Conservation (phyloP, 1,140 invertebrate genomes). For the Pomacea maculata region DNA sequence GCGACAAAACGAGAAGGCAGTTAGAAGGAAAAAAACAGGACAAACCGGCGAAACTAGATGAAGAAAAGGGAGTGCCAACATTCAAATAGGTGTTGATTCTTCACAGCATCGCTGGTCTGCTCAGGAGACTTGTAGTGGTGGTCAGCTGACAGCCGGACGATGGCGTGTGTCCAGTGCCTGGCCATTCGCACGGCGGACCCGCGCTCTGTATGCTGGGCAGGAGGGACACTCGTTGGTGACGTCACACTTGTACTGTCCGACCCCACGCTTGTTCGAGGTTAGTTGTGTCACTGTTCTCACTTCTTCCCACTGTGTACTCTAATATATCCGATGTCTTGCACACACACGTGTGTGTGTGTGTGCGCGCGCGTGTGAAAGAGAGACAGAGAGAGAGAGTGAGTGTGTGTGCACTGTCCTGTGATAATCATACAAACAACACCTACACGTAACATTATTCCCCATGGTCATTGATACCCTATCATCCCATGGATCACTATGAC, state of each 20-base stretch:
- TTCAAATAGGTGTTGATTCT: too few species aligned
- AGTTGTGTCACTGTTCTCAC: neutral
- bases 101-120: too few species aligned
- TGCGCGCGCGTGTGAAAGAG: neutral
- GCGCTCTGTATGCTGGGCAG: slow-evolving; percentile 19
- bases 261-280: slow-evolving; percentile 18
- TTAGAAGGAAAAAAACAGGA: too few species aligned
- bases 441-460: too few species aligned
- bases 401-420: neutral
- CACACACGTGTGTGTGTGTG: neutral
- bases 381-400: neutral
- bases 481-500: too few species aligned
- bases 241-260: slow-evolving; percentile 9
- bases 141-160: neutral
- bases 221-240: slow-evolving; percentile 8
- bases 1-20: too few species aligned
- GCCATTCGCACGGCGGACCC: slow-evolving; percentile 20
- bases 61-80: too few species aligned
- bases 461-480: too few species aligned
- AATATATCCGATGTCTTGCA: neutral
- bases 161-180: slow-evolving; percentile 19
- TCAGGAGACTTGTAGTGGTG: too few species aligned
- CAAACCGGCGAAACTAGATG: too few species aligned
- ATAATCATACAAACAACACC: too few species aligned
- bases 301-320: neutral